A percentile compares a stretch with the other conserved stretches of the same genome.
phyloP scores from a whole-genome alignment of 2,797 vertebrate genomes.

The Typhlichthys subterraneus region DNA sequence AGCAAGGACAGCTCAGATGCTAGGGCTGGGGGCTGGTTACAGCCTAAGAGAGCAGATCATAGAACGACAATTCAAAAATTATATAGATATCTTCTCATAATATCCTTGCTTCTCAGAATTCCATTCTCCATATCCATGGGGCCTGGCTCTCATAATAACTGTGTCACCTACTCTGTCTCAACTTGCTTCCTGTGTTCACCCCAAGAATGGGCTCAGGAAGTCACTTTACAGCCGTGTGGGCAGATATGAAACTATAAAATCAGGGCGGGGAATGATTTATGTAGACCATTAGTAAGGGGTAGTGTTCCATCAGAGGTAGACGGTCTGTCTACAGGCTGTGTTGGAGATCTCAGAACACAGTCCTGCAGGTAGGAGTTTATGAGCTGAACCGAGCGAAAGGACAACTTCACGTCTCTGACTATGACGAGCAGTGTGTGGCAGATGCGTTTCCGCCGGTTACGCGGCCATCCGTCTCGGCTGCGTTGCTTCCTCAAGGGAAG shows the following conservation, averaged over 20 bases:
- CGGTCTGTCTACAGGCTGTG: constrained; percentile 59
- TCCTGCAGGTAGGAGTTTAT: constrained; percentile 57
- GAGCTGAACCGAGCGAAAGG: constrained; percentile 58
- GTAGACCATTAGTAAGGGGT: constrained; percentile 65
- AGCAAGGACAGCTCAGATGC: constrained; percentile 9
- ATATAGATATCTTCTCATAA: constrained; percentile 10
- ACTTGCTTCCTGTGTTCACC: constrained; percentile 48
- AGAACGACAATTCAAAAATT: constrained; percentile 10
- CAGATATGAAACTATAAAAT: constrained; percentile 65
- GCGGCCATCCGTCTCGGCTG: constrained; percentile 24
- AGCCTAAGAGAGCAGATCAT: constrained; percentile 28
- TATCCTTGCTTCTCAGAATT: constrained; percentile 13
- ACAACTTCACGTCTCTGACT: constrained; percentile 63
- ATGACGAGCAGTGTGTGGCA: constrained; percentile 39
- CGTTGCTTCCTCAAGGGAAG: constrained; percentile 23
- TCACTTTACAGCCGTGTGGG: constrained; percentile 50
- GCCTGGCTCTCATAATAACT: constrained; percentile 18
- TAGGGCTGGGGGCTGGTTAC: not conserved
- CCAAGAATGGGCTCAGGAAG: constrained; percentile 56
- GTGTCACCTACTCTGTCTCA: constrained; percentile 38
- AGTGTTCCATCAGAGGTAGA: constrained; percentile 67
- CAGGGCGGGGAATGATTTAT: constrained; percentile 62
- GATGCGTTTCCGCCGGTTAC: constrained; percentile 23
- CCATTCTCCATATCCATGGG: constrained; percentile 4
- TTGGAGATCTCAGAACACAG: constrained; percentile 58